phyloP scores from a whole-genome alignment of 2,113 vertebrate species.

The Numida meleagris region DNA sequence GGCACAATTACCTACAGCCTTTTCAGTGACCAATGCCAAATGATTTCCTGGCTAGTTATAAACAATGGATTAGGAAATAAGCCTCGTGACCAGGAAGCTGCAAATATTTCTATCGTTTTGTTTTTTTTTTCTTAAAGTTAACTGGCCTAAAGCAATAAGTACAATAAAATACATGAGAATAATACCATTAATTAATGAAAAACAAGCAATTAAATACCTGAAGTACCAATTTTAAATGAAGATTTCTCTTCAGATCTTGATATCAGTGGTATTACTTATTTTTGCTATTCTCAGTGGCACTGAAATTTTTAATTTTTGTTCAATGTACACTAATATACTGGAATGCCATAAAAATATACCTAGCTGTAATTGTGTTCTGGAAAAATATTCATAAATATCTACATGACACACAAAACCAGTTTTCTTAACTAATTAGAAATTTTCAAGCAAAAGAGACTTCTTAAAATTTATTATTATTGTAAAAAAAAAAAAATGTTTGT shows the following conservation, averaged over 20 bases:
- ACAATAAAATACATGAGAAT: neutral
- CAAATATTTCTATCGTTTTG: constrained; percentile 57
- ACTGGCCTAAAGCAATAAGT: constrained; percentile 9
- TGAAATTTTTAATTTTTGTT: neutral
- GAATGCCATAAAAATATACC: neutral
- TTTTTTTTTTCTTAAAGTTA: constrained; percentile 6
- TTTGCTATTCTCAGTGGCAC: neutral
- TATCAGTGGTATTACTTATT: neutral
- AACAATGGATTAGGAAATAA: constrained; percentile 78
- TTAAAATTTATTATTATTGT: neutral
- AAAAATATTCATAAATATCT: neutral
- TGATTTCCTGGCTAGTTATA: constrained; percentile 72
- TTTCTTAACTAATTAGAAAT: neutral
- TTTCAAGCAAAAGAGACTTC: neutral
- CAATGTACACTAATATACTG: neutral
- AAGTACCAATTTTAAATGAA: neutral
- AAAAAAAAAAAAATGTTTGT: neutral
- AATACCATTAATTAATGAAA: neutral
- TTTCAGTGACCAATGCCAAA: constrained; percentile 63
- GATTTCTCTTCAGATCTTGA: neutral
- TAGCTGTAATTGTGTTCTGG: neutral
- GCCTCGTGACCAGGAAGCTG: constrained; percentile 77
- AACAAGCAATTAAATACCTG: neutral
- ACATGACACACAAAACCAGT: neutral
- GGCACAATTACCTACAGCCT: constrained; percentile 68